Base-by-base conservation (phyloP, 2,888 invertebrate species). In the Watsonalla cultraria region DNA sequence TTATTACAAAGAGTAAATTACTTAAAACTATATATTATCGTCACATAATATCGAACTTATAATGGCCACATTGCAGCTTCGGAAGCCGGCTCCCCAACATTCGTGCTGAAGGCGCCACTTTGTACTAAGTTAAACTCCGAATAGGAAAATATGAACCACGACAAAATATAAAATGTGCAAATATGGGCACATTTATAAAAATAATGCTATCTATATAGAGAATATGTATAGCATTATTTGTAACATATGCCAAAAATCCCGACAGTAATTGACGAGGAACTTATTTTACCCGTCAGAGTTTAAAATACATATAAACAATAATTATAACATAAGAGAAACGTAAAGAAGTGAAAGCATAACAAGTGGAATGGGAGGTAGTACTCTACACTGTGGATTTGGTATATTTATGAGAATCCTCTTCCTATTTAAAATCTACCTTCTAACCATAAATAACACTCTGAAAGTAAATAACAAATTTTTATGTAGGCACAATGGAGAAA, bases 1-100 rank as follows among this genome's bases (percentile, higher is more conserved):
- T 79, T 65, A 78, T 77, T 82, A 80, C 76, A 80, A 79, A 78
- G 75, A 80, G 75, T 80, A 79, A 79, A 74, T 79, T 72, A 75
- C 82, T 83, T 86, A 86, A 65, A 72, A 74, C 78, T 82, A 85
- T 24, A 24, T 24, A 24, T 66, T 73, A 70, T 76, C 78, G 69
- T 78, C 76, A 78, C 74, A 76, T 73, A 80, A 84, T 81, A 86
- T 82, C 81, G 77, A 87, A 88, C 76, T 76, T 74, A 81, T 55
- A 84, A 89, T 90, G 89, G 90, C 90, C 87, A 85, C 87, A 71
- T 73, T 74, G 76, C 81, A 82, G 82, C 82, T 82, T 80, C 74
- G 66, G 66, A 81, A 84, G 82, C 80, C 75, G 74, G 76, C 77
- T 73, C 58, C 60, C 71, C 71, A 70, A 59, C 69, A 68, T 75